Evolutionary conservation across 2,888 invertebrate genomes (phyloP).

Genomic region (Drosophila multiciliata): DNA sequence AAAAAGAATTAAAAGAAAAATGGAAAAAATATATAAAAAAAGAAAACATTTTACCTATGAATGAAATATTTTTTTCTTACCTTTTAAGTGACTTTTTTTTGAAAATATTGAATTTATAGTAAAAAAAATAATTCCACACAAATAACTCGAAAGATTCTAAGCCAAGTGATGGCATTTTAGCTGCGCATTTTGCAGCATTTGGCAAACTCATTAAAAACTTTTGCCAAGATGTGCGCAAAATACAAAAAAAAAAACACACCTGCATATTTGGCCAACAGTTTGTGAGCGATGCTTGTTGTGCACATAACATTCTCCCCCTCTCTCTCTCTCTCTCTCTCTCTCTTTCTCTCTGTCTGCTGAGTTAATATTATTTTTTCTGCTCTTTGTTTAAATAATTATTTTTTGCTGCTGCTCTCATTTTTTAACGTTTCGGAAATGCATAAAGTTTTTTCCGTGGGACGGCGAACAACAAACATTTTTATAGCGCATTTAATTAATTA

Average conservation of each 20-base stretch:
- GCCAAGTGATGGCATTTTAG: constrained; percentile 25
- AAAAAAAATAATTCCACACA: constrained; percentile 3
- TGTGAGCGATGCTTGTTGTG: constrained; percentile 48
- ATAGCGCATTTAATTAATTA: constrained; percentile 80
- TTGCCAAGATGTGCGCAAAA: constrained; percentile 27
- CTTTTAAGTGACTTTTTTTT: background rate
- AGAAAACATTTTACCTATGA: too few relatives aligned
- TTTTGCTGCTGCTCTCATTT: constrained; percentile 44
- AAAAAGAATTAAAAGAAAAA: background rate
- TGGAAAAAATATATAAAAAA: too few relatives aligned
- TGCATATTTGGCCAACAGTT: constrained; percentile 58
- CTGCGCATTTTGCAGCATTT: constrained; percentile 65
- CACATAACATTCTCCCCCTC: constrained; percentile 42
- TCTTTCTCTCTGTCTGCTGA: constrained; percentile 1
- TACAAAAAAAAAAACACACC: constrained; percentile 30
- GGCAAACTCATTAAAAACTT: constrained; percentile 82
- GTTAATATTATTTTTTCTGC: constrained; percentile 33
- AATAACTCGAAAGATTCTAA: constrained; percentile 28
- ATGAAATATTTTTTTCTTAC: too few relatives aligned
- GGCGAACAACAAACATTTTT: constrained; percentile 62
- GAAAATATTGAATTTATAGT: background rate
- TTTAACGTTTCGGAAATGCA: constrained; percentile 60
- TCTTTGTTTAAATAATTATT: constrained; percentile 60
- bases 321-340: background rate
- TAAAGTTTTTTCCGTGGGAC: constrained; percentile 59